Evolutionary conservation across 2,797 vertebrate species (phyloP).

Genomic region (Gymnothorax reevesii): DNA sequence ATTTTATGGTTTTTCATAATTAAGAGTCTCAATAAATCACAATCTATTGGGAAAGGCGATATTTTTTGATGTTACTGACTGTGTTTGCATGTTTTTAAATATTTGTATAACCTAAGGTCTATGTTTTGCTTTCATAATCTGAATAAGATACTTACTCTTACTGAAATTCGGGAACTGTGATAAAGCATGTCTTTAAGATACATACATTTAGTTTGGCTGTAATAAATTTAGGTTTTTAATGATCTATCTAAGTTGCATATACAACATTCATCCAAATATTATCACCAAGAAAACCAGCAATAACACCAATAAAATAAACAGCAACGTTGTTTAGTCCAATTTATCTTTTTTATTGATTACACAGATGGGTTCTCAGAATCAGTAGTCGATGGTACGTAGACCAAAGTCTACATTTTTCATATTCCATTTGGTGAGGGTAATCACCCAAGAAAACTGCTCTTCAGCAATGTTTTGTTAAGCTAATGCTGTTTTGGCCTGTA

Average conservation of each 20-base stretch:
- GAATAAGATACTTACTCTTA: conserved; percentile 52
- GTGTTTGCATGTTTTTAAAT: neutral
- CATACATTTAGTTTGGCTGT: neutral
- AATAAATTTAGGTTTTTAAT: neutral
- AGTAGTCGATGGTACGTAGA: neutral
- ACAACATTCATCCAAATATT: neutral
- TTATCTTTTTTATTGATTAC: neutral
- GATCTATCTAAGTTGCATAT: neutral
- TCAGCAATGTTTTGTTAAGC: neutral
- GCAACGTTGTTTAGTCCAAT: neutral
- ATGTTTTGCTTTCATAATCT: conserved; percentile 41
- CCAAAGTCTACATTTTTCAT: neutral
- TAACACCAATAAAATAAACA: conserved; percentile 19
- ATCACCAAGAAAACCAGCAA: conserved; percentile 17
- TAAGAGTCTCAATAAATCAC: conserved; percentile 6
- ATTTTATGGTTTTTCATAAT: conserved; percentile 31
- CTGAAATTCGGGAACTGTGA: neutral
- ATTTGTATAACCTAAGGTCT: conserved; percentile 24
- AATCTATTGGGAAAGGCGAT: neutral
- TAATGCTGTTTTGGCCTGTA: conserved; percentile 41
- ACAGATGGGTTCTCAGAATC: neutral
- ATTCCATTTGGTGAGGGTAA: neutral
- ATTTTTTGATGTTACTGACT: neutral
- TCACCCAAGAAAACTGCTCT: neutral
- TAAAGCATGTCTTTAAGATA: conserved; percentile 6